Conservation (phyloP, 2,888 invertebrate genomes). For the Dynastes grantii region DNA sequence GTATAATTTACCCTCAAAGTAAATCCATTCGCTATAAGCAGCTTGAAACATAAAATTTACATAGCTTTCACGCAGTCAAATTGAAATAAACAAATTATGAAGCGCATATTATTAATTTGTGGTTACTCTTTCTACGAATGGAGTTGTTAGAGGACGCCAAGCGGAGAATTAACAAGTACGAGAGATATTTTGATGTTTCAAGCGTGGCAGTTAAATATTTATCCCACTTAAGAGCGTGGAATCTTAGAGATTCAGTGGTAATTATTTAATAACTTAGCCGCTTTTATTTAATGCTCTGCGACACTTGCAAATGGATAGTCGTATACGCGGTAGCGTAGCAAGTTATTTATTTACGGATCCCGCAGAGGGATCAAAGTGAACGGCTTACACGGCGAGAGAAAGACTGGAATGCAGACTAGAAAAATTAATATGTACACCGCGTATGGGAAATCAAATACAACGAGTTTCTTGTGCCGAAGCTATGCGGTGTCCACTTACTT, state of each 20-base stretch:
- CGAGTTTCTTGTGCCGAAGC: slow-evolving; percentile 28
- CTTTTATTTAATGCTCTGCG: slow-evolving; percentile 8
- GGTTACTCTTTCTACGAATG: too few species aligned
- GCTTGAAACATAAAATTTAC: too few species aligned
- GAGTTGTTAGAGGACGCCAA: too few species aligned
- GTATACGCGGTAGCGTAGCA: background rate
- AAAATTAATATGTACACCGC: slow-evolving; percentile 26
- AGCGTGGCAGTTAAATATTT: background rate
- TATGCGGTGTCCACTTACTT: slow-evolving; percentile 20
- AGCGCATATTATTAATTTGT: too few species aligned
- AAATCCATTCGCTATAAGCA: background rate
- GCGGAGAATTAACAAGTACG: too few species aligned
- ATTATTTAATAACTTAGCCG: slow-evolving; percentile 19
- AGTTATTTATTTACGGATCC: slow-evolving; percentile 22
- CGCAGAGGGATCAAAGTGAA: slow-evolving; percentile 19
- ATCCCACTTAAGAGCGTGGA: slow-evolving; percentile 13
- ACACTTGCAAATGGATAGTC: slow-evolving; percentile 14
- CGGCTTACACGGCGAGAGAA: background rate
- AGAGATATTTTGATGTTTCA: slow-evolving; percentile 10
- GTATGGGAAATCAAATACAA: slow-evolving; percentile 28
- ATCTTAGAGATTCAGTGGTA: slow-evolving; percentile 1
- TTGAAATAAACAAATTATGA: too few species aligned
- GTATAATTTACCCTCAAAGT: background rate
- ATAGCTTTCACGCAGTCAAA: too few species aligned
- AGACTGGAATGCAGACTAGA: slow-evolving; percentile 30